A percentile compares a stretch with the other conserved stretches of the same genome.
Evolutionary conservation across 2,888 invertebrate genomes (phyloP).

Genomic region (Nomada ferruginata): DNA sequence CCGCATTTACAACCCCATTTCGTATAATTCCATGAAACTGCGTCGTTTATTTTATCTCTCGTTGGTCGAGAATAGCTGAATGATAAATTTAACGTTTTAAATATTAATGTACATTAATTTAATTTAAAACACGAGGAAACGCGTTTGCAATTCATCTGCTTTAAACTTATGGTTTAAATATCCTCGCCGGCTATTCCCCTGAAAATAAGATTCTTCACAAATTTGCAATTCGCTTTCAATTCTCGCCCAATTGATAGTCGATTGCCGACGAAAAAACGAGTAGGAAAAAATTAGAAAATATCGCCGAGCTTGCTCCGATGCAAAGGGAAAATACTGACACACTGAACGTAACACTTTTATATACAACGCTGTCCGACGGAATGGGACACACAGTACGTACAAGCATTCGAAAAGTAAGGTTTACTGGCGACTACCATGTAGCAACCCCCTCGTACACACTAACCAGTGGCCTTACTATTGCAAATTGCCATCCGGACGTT

Average conservation of each 20-base stretch:
- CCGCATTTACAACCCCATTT: slow-evolving; percentile 36
- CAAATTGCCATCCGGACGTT: slow-evolving; percentile 70
- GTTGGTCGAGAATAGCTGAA: not conserved
- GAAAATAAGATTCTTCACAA: too few species aligned
- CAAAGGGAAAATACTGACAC: not conserved
- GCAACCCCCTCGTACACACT: slow-evolving; percentile 46
- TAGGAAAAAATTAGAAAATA: not conserved
- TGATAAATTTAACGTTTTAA: slow-evolving; percentile 8
- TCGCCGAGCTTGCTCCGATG: not conserved
- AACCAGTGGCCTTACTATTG: slow-evolving; percentile 48
- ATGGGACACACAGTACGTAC: not conserved
- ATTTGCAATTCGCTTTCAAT: too few species aligned
- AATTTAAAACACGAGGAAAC: too few species aligned
- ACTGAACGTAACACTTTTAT: not conserved
- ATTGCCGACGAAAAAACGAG: too few species aligned
- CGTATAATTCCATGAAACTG: slow-evolving; percentile 17
- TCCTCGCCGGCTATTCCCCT: too few species aligned
- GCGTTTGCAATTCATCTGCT: too few species aligned
- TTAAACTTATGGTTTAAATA: too few species aligned
- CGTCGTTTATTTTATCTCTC: slow-evolving; percentile 24
- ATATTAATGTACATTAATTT: too few species aligned
- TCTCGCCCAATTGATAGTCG: too few species aligned
- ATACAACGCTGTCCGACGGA: not conserved
- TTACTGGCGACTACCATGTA: not conserved
- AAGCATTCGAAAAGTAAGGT: slow-evolving; percentile 29